Conservation (phyloP, 1,140 invertebrate species). For the Brachionus sp. region DNA sequence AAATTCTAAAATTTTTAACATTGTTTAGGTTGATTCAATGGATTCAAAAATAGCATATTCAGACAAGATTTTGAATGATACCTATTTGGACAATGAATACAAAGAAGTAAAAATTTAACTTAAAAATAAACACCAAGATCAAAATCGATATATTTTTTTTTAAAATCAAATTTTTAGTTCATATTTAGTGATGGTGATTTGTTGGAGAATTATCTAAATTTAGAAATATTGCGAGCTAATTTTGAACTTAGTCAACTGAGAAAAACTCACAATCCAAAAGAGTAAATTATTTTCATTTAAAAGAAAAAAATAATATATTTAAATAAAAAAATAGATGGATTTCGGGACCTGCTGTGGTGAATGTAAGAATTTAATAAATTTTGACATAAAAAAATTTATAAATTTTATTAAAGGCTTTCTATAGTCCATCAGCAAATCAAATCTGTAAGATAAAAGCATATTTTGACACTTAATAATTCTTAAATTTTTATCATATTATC, state of each 20-base stretch:
- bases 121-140: background rate
- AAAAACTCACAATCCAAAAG: slow-evolving; percentile 26
- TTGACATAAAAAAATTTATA: background rate
- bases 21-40: slow-evolving; percentile 48
- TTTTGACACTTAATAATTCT: background rate
- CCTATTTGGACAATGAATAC: slow-evolving; percentile 50
- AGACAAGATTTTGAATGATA: slow-evolving; percentile 51
- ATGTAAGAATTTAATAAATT: slow-evolving; percentile 50
- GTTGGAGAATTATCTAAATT: slow-evolving; percentile 22
- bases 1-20: background rate
- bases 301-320: background rate
- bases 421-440: slow-evolving; percentile 65
- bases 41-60: slow-evolving; percentile 49
- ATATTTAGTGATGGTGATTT: slow-evolving; percentile 12
- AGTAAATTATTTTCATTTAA: background rate
- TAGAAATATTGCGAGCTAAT: slow-evolving; percentile 14
- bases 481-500: background rate
- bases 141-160: too few relatives aligned
- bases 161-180: slow-evolving; percentile 3
- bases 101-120: slow-evolving; percentile 46
- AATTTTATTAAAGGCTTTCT: slow-evolving; percentile 59
- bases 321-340: slow-evolving; percentile 58
- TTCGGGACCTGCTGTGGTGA: slow-evolving; percentile 61
- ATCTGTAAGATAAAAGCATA: slow-evolving; percentile 57
- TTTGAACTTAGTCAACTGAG: background rate